These are phyloP conservation scores for Sebastes trivittatus DNA, from an alignment of 2,797 vertebrate species.

Conservation along the genomic window DNA sequence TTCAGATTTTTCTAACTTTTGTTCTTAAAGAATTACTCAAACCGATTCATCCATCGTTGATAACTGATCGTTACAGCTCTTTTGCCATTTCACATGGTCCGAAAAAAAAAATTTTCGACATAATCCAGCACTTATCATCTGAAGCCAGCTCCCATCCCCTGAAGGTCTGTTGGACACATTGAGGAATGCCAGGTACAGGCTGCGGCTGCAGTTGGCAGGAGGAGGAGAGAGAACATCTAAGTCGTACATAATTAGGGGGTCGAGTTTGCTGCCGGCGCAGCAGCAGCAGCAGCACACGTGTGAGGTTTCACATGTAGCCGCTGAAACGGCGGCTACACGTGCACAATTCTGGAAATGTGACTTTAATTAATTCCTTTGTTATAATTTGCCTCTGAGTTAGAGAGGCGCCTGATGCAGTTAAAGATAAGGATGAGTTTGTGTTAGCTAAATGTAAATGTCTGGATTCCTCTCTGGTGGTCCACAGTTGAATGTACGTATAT, in stretches of 20 bases:
- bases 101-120: slow-evolving; percentile 2
- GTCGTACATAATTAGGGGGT: slow-evolving; percentile 70
- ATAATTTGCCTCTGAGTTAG: background rate
- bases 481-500: background rate
- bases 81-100: background rate
- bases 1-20: no score
- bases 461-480: slow-evolving; percentile 28
- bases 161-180: slow-evolving; percentile 41
- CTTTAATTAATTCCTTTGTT: slow-evolving; percentile 27
- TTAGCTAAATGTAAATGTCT: background rate
- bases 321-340: slow-evolving; percentile 27
- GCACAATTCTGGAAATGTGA: slow-evolving; percentile 7
- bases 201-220: slow-evolving; percentile 24
- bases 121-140: slow-evolving; percentile 22
- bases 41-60: no score
- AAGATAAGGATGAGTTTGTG: slow-evolving; percentile 21
- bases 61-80: no score
- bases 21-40: no score
- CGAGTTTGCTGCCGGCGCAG: slow-evolving; percentile 48
- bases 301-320: slow-evolving; percentile 38
- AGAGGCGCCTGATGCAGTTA: background rate
- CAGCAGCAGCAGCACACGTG: slow-evolving; percentile 48
- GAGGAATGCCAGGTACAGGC: slow-evolving; percentile 71
- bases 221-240: slow-evolving; percentile 57
- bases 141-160: slow-evolving; percentile 11